Conservation (phyloP, 2,113 vertebrate species). For the Carassius carassius region DNA sequence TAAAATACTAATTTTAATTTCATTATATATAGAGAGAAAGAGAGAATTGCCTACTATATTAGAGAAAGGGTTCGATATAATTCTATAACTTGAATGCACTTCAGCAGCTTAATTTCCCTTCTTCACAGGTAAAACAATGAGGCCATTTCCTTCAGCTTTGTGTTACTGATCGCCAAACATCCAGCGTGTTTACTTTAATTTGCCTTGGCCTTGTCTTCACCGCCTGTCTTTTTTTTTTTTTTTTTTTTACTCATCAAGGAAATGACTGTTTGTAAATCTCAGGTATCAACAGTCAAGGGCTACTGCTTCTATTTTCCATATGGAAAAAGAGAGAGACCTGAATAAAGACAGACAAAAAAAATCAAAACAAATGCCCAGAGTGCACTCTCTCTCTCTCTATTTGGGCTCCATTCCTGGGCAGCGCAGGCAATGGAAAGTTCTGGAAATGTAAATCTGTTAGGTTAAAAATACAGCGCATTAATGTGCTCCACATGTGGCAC, state of each 20-base stretch:
- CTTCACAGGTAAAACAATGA: conserved; percentile 68
- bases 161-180: conserved; percentile 56
- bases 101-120: conserved; percentile 47
- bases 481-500: conserved; percentile 80
- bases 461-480: conserved; percentile 82
- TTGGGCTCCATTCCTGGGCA: conserved; percentile 72
- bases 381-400: conserved; percentile 59
- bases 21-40: neutral
- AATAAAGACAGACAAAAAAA: conserved; percentile 44
- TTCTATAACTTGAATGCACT: conserved; percentile 22
- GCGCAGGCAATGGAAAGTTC: conserved; percentile 81
- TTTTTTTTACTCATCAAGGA: conserved; percentile 73
- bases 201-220: conserved; percentile 50
- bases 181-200: conserved; percentile 65
- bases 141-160: conserved; percentile 62
- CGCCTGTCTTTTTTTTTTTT: conserved; percentile 58
- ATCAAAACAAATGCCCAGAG: conserved; percentile 63
- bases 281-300: conserved; percentile 72
- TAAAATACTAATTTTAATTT: neutral
- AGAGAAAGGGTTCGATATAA: neutral
- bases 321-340: conserved; percentile 52
- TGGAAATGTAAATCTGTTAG: conserved; percentile 80
- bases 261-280: conserved; percentile 77
- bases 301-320: conserved; percentile 58
- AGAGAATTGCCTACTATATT: neutral